Evolutionary conservation across 1,140 invertebrate species (phyloP).

Genomic region (Drosophila punjabiensis): DNA sequence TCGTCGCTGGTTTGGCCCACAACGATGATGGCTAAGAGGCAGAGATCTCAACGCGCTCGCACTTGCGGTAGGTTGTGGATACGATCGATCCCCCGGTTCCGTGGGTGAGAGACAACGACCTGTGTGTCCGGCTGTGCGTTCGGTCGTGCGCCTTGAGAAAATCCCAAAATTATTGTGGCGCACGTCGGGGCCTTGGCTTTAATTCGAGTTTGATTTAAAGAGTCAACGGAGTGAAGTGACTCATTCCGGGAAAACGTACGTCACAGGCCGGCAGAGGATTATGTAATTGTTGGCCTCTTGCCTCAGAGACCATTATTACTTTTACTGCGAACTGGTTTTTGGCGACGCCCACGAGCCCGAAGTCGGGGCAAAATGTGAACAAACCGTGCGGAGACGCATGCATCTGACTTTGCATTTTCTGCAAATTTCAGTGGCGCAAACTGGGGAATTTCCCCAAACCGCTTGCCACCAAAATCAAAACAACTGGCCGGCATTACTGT

Average conservation of each 20-base stretch:
- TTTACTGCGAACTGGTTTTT: conserved; percentile 78
- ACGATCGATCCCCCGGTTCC: conserved; percentile 43
- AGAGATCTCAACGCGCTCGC: conserved; percentile 61
- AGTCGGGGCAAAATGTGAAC: conserved; percentile 75
- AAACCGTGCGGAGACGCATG: conserved; percentile 45
- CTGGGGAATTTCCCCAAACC: conserved; percentile 19
- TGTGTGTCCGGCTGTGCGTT: conserved; percentile 34
- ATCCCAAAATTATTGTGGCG: conserved; percentile 79
- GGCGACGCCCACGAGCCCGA: conserved; percentile 56
- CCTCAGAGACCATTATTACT: conserved; percentile 72
- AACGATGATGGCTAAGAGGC: conserved; percentile 52
- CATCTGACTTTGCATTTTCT: conserved; percentile 14
- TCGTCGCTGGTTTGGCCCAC: conserved; percentile 51
- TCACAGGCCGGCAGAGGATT: conserved; percentile 61
- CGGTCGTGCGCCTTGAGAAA: conserved; percentile 74
- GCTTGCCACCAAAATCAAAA: conserved; percentile 40
- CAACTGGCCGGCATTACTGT: conserved; percentile 24
- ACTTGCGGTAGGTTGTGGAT: conserved; percentile 77
- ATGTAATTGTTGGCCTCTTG: conserved; percentile 58
- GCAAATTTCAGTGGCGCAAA: conserved; percentile 20
- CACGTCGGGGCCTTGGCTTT: conserved; percentile 76
- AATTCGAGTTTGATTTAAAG: conserved; percentile 80
- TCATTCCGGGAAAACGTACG: conserved; percentile 74
- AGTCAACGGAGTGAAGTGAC: conserved; percentile 53
- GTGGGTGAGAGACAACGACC: conserved; percentile 70